These are phyloP conservation scores for Brachyrhaphis roseni DNA, from an alignment of 2,797 vertebrate genomes.

Conservation along the genomic window DNA sequence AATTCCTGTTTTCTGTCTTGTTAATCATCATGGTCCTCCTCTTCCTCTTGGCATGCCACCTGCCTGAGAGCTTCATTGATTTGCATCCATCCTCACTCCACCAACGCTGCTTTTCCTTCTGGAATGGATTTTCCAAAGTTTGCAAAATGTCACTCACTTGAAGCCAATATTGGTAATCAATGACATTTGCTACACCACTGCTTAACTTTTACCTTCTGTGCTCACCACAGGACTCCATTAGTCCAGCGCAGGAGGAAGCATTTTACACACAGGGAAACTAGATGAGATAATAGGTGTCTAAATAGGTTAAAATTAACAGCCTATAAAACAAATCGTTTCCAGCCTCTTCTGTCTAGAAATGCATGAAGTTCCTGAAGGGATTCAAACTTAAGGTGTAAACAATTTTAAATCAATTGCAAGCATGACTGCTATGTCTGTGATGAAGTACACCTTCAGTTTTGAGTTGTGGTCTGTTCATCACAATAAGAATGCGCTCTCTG, in stretches of 20 bases:
- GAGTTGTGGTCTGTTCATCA: not conserved
- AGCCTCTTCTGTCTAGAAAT: not conserved
- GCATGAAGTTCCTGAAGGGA: not conserved
- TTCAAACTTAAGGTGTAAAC: not conserved
- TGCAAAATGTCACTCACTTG: not conserved
- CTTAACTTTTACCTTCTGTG: not conserved
- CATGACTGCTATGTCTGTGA: not conserved
- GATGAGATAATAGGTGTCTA: not conserved
- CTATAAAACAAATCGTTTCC: not conserved
- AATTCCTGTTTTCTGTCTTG: not conserved
- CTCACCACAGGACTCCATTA: not conserved
- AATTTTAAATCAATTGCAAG: not conserved
- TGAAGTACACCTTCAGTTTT: not conserved
- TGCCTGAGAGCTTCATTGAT: not conserved
- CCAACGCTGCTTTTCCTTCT: not conserved
- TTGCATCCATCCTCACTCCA: not conserved
- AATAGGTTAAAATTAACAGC: not conserved
- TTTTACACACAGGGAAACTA: not conserved
- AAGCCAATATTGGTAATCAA: not conserved
- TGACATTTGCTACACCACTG: not conserved
- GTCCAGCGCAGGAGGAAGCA: not conserved
- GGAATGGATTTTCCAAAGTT: not conserved
- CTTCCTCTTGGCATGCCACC: not conserved
- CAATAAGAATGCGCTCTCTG: not conserved
- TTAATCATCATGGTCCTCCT: not conserved